These are phyloP conservation scores for Helarctos malayanus DNA, from an alignment of 2,797 vertebrate species.

Conservation along the genomic window DNA sequence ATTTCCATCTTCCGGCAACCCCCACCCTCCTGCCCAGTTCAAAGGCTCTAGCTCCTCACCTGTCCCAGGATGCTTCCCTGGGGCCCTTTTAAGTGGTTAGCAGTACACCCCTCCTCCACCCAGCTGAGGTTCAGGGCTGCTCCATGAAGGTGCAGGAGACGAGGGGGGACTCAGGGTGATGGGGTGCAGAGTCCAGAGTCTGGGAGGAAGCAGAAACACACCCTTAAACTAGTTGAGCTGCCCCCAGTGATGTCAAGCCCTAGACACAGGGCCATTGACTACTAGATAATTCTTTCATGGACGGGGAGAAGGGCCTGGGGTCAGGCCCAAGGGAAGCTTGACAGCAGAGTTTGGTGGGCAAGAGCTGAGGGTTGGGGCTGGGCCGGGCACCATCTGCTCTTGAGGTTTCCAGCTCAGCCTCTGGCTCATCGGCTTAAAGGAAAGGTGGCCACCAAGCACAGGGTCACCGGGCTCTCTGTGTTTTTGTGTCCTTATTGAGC, in stretches of 20 bases:
- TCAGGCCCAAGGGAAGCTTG: not conserved
- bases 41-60: constrained; percentile 72
- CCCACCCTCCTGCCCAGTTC: constrained; percentile 45
- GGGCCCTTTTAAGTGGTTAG: constrained; percentile 76
- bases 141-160: not conserved
- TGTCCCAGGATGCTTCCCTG: constrained; percentile 43
- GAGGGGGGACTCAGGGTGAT: not conserved
- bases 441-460: not conserved
- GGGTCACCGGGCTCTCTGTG: not conserved
- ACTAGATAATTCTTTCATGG: not conserved
- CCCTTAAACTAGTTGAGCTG: not conserved
- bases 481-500: not conserved
- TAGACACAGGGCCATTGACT: not conserved
- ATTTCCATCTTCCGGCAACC: constrained; percentile 32
- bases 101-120: not conserved
- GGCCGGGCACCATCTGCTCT: not conserved
- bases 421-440: not conserved
- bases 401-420: not conserved
- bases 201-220: constrained; percentile 2
- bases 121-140: not conserved
- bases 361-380: not conserved
- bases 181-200: not conserved
- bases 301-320: not conserved
- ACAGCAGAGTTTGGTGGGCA: not conserved
- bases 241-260: not conserved